Base-by-base conservation (phyloP, 92 coral and sea anemone genomes). In the Paragorgia papillata region DNA sequence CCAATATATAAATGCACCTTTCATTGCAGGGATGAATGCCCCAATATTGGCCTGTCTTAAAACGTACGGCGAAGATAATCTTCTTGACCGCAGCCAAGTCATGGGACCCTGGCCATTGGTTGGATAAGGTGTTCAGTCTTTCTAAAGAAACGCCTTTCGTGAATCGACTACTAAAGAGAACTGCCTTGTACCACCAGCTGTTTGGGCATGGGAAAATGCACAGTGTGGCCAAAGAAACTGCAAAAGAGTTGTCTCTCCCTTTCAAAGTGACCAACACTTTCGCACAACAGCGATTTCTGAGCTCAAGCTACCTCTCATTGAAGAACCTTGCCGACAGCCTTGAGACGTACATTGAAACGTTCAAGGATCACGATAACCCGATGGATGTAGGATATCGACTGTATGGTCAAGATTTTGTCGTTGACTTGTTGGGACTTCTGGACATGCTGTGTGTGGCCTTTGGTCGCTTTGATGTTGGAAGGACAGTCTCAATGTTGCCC, bases 131-230 rank as follows among this genome's bases (percentile, higher is more conserved):
- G 6, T 53, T 53, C 20, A 5, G 59, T 3, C 4, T 3, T 53
- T 24, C 20, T 3, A 53, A 24, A n/a, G n/a, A 4, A 17, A 53
- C 6, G 6, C 4, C 6, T 4, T 4, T 53, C 7, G 59, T 53
- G 3, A 18, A 7, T 24, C 20, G 59, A 4, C 17, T 53, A 53
- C 20, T 53, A 3, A 18, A 17, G 4, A 53, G 20, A 53, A 17
- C n/a, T 3, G 27, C 20, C 4, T 17, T 53, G 17, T 18, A 5
- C 27, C 59, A 53, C 59, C 20, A 24, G 7, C 6, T 24, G 7
- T 53, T 53, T n/a, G 5, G 59, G 20, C 17, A 53, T 53, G 59
- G 59, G 7, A 53, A 53, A 53, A n/a, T n/a, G n/a, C n/a, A n/a
- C n/a, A n/a, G n/a, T n/a, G n/a, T n/a, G n/a, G n/a, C n/a, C n/a